A percentile compares a stretch with the other conserved stretches of the same genome.
These are phyloP conservation scores for Vanessa cardui DNA, from an alignment of 2,888 invertebrate species.

Conservation along the genomic window DNA sequence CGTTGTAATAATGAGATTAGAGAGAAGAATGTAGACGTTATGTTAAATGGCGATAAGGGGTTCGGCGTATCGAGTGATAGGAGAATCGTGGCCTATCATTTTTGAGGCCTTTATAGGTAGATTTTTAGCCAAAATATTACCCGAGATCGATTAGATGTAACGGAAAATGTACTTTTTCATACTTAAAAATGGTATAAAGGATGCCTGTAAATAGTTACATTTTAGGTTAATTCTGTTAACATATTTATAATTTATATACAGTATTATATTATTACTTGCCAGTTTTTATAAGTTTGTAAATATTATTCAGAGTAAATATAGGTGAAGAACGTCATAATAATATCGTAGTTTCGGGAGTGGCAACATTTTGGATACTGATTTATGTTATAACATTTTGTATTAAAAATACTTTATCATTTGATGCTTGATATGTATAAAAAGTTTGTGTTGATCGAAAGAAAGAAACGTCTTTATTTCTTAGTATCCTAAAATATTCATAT, in stretches of 20 bases:
- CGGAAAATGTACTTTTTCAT: slow-evolving; percentile 29
- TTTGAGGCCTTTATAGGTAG: slow-evolving; percentile 22
- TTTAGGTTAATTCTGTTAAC: slow-evolving; percentile 27
- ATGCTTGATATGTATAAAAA: not conserved
- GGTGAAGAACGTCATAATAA: slow-evolving; percentile 29
- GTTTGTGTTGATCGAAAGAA: slow-evolving; percentile 6
- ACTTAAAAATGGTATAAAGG: slow-evolving; percentile 46
- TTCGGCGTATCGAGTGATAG: not conserved
- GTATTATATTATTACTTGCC: slow-evolving; percentile 79
- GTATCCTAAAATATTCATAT: slow-evolving; percentile 14
- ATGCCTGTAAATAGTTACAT: slow-evolving; percentile 45
- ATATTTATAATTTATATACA: slow-evolving; percentile 73
- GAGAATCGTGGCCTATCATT: slow-evolving; percentile 15
- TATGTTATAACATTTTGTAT: slow-evolving; percentile 2
- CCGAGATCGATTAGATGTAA: slow-evolving; percentile 16
- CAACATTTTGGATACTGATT: slow-evolving; percentile 17
- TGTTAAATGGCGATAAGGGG: slow-evolving; percentile 1
- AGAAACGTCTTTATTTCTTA: slow-evolving; percentile 26
- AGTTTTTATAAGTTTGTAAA: slow-evolving; percentile 70
- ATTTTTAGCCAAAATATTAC: slow-evolving; percentile 42
- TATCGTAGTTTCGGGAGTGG: slow-evolving; percentile 16
- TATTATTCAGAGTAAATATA: slow-evolving; percentile 49
- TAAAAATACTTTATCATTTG: not conserved
- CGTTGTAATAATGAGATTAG: slow-evolving; percentile 46
- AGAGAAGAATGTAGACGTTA: slow-evolving; percentile 45